Base-by-base conservation (phyloP, 2,797 vertebrate genomes). In the Gallirallus australis region DNA sequence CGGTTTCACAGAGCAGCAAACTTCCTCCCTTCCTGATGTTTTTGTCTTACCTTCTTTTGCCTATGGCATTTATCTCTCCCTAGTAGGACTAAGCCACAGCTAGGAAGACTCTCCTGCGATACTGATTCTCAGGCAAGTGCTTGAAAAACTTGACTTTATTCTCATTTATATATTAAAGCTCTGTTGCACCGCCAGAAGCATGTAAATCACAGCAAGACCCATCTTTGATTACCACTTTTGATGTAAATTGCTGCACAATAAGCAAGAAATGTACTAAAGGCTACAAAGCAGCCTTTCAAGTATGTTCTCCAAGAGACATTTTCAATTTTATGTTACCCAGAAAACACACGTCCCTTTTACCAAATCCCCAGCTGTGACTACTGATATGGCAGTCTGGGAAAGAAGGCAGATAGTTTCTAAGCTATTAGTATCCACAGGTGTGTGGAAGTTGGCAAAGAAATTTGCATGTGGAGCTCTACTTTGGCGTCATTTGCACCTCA, bases 181-280 rank as follows among this genome's bases (percentile, higher is more conserved):
- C 37, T 82, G 12, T 57, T 83, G 48, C 48, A 54, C 61, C 66
- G 47, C 71, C 69, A 80, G 91, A 80, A 86, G 25, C 48, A n/a
- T 56, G 80, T 82, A 75, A 94, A 89, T 92, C 81, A 91, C 84
- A 84, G 54, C 21, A 78, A 60, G 42, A 60, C 15, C 15, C 39
- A 64, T 69, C 45, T 82, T 39, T 90, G 61, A 82, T 54, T 91
- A 27, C 39, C n/a, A 40, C n/a, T 83, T 93, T 92, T 87, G 61
- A 57, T 95, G 52, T 47, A 77, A 89, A 92, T 84, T 94, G 25
- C 75, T 89, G 25, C 50, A 63, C n/a, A 91, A 89, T 60, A 87
- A 91, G 73, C 57, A 75, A 86, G 80, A 83, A 89, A 78, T 70
- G 16, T 89, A 56, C 59, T 81, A 76, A 93, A 78, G 33, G 40